Conservation (phyloP, 2,888 invertebrate genomes). For the Mythimna impura region DNA sequence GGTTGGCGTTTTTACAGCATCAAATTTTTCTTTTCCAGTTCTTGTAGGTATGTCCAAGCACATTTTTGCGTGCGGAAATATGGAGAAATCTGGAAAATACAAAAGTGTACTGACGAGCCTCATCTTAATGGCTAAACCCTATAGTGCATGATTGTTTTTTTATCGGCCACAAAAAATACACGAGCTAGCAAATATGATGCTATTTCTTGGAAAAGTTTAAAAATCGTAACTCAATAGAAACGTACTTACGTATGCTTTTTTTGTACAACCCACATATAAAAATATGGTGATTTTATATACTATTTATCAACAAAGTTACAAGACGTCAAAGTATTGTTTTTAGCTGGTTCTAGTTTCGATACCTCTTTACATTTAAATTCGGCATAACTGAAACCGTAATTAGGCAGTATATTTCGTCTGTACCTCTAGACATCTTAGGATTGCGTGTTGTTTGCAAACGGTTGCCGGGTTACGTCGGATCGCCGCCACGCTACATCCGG, state of each 20-base stretch:
- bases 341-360: neutral
- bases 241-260: too few relatives aligned
- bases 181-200: neutral
- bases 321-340: neutral
- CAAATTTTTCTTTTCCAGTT: neutral
- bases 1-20: neutral
- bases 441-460: conserved; percentile 85
- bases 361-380: conserved; percentile 25
- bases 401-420: conserved; percentile 31
- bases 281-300: too few relatives aligned
- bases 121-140: neutral
- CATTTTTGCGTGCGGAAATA: neutral
- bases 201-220: neutral
- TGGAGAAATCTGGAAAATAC: neutral
- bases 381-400: conserved; percentile 38
- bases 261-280: too few relatives aligned
- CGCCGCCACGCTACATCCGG: conserved; percentile 82
- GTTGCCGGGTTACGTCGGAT: conserved; percentile 83
- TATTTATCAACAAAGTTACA: too few relatives aligned
- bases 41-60: neutral
- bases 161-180: too few relatives aligned
- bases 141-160: too few relatives aligned
- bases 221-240: neutral
- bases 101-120: neutral
- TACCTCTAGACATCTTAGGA: conserved; percentile 47